Conservation (phyloP, 2,113 vertebrate genomes). For the Leptobrachium ailaonicum region DNA sequence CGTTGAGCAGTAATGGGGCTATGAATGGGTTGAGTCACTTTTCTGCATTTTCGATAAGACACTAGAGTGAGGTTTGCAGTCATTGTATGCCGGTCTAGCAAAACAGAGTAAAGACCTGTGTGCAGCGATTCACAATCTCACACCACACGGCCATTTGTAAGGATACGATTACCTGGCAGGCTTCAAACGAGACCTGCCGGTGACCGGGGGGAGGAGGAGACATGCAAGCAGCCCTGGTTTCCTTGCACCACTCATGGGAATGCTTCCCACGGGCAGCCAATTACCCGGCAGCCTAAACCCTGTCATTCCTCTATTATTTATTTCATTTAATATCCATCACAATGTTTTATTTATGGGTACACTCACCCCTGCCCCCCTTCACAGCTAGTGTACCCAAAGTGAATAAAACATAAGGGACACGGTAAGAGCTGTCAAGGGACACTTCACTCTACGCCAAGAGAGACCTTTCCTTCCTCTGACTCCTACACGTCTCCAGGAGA, state of each 20-base stretch:
- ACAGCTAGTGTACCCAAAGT: constrained; percentile 13
- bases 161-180: no score
- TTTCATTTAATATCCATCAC: constrained; percentile 22
- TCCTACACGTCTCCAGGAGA: not conserved
- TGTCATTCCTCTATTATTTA: constrained; percentile 17
- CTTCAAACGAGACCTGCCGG: not conserved
- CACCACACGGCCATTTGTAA: not conserved
- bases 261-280: not conserved
- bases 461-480: constrained; percentile 1
- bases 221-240: not conserved
- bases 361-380: not conserved
- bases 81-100: not conserved
- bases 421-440: constrained; percentile 4
- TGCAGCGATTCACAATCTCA: not conserved
- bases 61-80: no score
- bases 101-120: not conserved
- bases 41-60: no score
- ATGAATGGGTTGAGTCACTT: no score
- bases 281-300: constrained; percentile 8
- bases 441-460: not conserved
- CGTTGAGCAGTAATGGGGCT: no score
- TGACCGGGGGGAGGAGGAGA: not conserved
- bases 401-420: constrained; percentile 26
- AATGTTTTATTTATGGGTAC: constrained; percentile 26
- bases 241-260: not conserved